Conservation (phyloP, 2,888 invertebrate species). For the Bhutanitis thaidina region DNA sequence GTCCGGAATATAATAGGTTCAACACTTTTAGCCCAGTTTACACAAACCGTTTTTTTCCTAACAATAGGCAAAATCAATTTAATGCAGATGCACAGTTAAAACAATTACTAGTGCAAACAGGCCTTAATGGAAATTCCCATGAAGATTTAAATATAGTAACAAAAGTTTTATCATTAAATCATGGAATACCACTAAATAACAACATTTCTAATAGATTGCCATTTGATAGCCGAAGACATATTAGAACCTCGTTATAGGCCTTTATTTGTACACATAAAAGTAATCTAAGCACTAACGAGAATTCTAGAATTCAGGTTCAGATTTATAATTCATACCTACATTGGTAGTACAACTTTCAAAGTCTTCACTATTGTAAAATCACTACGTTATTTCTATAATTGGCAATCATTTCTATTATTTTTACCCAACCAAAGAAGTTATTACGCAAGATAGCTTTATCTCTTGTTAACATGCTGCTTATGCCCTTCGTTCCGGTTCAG, state of each 20-base stretch:
- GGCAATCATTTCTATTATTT: constrained; percentile 1
- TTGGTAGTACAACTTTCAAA: background rate
- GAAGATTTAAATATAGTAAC: constrained; percentile 91
- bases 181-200: constrained; percentile 80
- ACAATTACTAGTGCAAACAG: constrained; percentile 82
- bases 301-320: background rate
- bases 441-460: constrained; percentile 3
- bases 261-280: background rate
- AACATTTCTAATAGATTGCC: constrained; percentile 57
- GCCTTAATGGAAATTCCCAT: constrained; percentile 81
- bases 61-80: constrained; percentile 55
- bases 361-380: too few relatives aligned
- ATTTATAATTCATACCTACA: background rate
- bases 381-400: background rate
- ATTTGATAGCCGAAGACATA: constrained; percentile 64
- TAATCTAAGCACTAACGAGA: background rate
- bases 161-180: constrained; percentile 89
- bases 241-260: constrained; percentile 35
- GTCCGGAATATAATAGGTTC: constrained; percentile 60
- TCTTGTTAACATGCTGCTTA: background rate
- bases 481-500: background rate
- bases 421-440: constrained; percentile 24
- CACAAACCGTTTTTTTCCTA: constrained; percentile 51
- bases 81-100: constrained; percentile 80
- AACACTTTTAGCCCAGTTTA: constrained; percentile 52